phyloP scores from a whole-genome alignment of 1,140 invertebrate genomes.

The Drosophila nebulosa region DNA sequence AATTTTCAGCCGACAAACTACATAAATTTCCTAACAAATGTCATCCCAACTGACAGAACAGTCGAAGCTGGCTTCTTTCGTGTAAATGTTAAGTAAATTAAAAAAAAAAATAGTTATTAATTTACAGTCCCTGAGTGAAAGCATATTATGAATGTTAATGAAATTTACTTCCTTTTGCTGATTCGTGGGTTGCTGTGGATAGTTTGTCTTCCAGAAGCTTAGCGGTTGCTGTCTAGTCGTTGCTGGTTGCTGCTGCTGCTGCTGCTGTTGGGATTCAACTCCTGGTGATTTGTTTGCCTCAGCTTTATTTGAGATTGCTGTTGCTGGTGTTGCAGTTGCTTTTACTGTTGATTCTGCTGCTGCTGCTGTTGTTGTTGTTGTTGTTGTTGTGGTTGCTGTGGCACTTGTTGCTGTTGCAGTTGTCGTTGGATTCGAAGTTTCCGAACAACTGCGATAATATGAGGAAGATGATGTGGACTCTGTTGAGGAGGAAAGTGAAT shows the following conservation, averaged over 20 bases:
- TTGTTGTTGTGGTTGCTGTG: neutral
- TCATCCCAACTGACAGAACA: too few species aligned
- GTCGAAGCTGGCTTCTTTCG: too few species aligned
- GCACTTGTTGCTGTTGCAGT: neutral
- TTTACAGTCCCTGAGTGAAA: too few species aligned
- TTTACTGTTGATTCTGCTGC: neutral
- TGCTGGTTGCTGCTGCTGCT: neutral
- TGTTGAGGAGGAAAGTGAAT: constrained; percentile 37
- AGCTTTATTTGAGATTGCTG: neutral
- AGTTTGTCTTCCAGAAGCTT: constrained; percentile 61
- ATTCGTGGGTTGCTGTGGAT: constrained; percentile 43
- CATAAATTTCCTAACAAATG: too few species aligned
- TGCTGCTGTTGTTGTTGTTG: constrained; percentile 8
- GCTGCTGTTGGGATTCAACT: neutral
- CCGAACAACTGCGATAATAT: constrained; percentile 40
- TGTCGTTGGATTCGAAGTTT: constrained; percentile 12
- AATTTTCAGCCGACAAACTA: too few species aligned
- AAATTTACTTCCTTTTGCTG: constrained; percentile 50
- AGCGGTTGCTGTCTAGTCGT: constrained; percentile 49
- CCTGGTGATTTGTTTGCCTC: neutral
- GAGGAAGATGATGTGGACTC: constrained; percentile 26
- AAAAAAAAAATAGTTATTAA: too few species aligned
- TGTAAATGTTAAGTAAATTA: too few species aligned
- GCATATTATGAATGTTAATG: neutral
- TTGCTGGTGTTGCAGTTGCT: neutral